Evolutionary conservation across 2,113 vertebrate genomes (phyloP).

Genomic region (Mormoops blainvillei): DNA sequence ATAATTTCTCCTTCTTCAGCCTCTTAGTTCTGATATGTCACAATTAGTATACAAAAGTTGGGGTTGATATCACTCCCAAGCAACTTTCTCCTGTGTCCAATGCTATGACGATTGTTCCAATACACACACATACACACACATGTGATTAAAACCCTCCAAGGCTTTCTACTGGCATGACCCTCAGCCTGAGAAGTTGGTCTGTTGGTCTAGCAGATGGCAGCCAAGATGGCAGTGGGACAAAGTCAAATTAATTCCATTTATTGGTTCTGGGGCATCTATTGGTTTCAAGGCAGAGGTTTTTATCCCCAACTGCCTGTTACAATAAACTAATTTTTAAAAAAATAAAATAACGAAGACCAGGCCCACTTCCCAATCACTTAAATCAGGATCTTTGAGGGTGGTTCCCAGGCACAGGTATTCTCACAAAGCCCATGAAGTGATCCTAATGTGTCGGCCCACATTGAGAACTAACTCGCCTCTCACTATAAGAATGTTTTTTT

Average conservation of each 20-base stretch:
- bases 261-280: background rate
- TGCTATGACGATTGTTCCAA: background rate
- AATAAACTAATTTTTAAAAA: background rate
- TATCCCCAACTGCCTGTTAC: background rate
- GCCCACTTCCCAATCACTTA: background rate
- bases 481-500: background rate
- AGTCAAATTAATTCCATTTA: background rate
- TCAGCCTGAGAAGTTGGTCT: background rate
- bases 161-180: background rate
- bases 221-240: background rate
- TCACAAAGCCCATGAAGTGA: background rate
- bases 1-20: background rate
- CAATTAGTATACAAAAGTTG: background rate
- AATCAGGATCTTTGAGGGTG: background rate
- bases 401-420: too few species aligned
- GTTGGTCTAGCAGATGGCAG: background rate
- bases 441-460: rapidly evolving
- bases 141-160: background rate
- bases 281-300: background rate
- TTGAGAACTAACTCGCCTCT: background rate
- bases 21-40: background rate
- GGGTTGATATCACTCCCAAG: background rate
- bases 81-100: background rate
- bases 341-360: background rate
- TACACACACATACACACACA: background rate